Conservation (phyloP, 2,113 vertebrate species). For the Nesogale talazaci region DNA sequence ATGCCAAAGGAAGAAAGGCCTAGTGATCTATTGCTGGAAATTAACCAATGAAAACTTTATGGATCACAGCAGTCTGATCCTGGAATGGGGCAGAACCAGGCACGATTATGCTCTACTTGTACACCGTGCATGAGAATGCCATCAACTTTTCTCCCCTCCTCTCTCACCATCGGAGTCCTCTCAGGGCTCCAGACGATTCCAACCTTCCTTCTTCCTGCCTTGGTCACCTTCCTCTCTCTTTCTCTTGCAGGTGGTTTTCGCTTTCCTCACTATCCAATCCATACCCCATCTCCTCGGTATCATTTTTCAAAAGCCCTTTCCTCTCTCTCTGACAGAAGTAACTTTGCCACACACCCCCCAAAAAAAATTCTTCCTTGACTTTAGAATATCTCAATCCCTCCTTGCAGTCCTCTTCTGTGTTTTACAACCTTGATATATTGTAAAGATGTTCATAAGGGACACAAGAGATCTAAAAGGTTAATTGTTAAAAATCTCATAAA, state of each 20-base stretch:
- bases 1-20: neutral
- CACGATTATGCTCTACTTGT: neutral
- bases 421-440: neutral
- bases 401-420: neutral
- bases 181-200: neutral
- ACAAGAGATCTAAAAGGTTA: neutral
- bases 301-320: neutral
- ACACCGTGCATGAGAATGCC: neutral
- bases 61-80: neutral
- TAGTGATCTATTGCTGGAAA: neutral
- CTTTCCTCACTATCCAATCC: neutral
- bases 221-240: neutral
- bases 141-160: neutral
- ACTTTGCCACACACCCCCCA: neutral
- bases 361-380: neutral
- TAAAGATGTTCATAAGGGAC: neutral
- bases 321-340: neutral
- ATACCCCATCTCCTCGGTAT: neutral
- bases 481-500: conserved; percentile 16
- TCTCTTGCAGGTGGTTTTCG: neutral
- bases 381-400: neutral
- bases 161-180: neutral
- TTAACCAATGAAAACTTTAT: neutral
- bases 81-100: neutral
- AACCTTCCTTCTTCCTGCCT: neutral